Evolutionary conservation across 2,113 vertebrate genomes (phyloP).

Genomic region (Tyrannus savana): DNA sequence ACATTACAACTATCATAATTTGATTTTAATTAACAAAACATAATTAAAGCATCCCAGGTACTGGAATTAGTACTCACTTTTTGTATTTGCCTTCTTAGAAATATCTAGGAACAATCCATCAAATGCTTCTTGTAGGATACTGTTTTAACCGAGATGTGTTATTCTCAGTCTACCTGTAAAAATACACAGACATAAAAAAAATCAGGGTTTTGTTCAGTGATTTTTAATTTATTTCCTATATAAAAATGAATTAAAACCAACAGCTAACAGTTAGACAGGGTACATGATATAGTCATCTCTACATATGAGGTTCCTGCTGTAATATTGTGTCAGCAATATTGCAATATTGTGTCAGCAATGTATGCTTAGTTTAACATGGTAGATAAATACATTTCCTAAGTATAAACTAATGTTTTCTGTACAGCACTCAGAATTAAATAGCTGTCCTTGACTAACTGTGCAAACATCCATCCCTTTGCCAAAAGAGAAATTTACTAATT

Average conservation of each 20-base stretch:
- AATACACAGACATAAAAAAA: slow-evolving; percentile 25
- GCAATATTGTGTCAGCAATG: neutral
- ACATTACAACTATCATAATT: neutral
- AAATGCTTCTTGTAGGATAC: slow-evolving; percentile 65
- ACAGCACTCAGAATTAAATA: neutral
- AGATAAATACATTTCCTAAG: neutral
- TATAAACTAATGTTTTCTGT: neutral
- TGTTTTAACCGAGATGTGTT: slow-evolving; percentile 62
- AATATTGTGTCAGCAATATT: neutral
- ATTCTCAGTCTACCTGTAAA: slow-evolving; percentile 80
- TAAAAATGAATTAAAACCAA: neutral
- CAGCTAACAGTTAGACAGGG: neutral
- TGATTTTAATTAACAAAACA: slow-evolving; percentile 2
- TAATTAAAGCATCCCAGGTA: slow-evolving; percentile 30
- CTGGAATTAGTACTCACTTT: slow-evolving; percentile 68
- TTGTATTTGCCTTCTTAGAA: slow-evolving; percentile 66
- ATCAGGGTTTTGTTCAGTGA: neutral
- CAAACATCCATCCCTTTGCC: neutral
- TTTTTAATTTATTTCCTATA: neutral
- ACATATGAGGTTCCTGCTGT: neutral
- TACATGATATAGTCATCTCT: neutral
- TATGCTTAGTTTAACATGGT: neutral
- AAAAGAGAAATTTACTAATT: neutral
- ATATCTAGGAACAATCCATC: slow-evolving; percentile 81
- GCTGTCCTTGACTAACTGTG: neutral